phyloP scores from a whole-genome alignment of 2,888 invertebrate species.

The Rhyacophila evoluta region DNA sequence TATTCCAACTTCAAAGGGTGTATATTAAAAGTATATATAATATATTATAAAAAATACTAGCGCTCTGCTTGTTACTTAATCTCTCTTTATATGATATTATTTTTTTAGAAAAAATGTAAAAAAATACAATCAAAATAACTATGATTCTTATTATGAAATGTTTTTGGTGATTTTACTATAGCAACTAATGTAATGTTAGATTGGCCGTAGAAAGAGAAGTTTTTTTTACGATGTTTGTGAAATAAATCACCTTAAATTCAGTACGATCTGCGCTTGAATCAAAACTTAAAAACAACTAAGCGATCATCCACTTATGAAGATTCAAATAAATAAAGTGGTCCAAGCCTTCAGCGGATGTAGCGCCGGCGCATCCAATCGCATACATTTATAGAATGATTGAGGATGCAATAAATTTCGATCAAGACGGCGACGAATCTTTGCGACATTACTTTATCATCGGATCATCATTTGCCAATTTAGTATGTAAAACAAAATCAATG shows the following conservation, averaged over 20 bases:
- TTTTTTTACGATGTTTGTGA: too few species aligned
- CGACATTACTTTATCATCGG: conserved; percentile 10
- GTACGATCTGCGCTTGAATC: background rate
- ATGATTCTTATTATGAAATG: background rate
- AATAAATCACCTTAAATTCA: background rate
- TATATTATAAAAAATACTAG: background rate
- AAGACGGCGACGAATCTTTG: conserved; percentile 42
- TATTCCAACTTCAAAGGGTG: too few species aligned
- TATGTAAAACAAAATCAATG: conserved; percentile 19
- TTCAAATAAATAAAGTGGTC: conserved; percentile 5
- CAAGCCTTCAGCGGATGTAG: conserved; percentile 50
- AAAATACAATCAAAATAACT: too few species aligned
- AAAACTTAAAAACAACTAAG: background rate
- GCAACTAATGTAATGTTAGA: too few species aligned
- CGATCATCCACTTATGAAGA: conserved; percentile 10
- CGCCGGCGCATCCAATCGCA: conserved; percentile 54
- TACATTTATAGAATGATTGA: conserved; percentile 52
- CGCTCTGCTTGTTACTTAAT: too few species aligned
- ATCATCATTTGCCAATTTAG: conserved; percentile 39
- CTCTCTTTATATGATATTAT: too few species aligned
- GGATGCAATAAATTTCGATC: conserved; percentile 54
- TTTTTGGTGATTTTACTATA: background rate
- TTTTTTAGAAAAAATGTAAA: too few species aligned
- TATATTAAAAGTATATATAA: too few species aligned
- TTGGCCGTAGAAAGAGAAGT: too few species aligned